Conservation (phyloP, 2,888 invertebrate genomes). For the Lottia scabra region DNA sequence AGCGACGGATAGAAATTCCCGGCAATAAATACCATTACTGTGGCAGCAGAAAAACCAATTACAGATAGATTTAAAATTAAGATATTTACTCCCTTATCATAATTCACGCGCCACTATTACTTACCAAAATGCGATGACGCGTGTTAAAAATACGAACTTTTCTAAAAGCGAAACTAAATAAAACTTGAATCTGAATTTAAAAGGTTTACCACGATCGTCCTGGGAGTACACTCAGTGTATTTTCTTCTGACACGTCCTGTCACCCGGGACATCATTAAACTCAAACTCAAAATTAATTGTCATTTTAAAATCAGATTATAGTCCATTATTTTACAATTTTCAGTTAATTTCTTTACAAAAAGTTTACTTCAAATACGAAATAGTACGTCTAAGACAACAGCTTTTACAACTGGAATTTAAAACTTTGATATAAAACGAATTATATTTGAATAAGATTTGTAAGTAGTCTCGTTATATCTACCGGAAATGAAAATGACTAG, state of each 20-base stretch:
- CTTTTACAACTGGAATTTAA: too few relatives aligned
- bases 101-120: background rate
- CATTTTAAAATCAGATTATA: too few relatives aligned
- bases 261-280: background rate
- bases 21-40: background rate
- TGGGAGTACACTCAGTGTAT: background rate
- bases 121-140: constrained; percentile 3
- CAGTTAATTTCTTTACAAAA: too few relatives aligned
- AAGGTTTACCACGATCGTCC: background rate
- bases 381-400: too few relatives aligned
- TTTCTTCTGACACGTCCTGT: background rate
- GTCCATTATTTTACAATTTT: too few relatives aligned
- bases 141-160: background rate
- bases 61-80: background rate
- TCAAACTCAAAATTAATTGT: too few relatives aligned
- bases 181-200: background rate
- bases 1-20: background rate
- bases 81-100: background rate
- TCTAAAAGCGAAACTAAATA: background rate
- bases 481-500: too few relatives aligned
- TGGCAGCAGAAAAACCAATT: background rate
- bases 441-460: too few relatives aligned
- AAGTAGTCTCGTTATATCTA: too few relatives aligned
- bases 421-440: too few relatives aligned
- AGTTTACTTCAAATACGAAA: too few relatives aligned